Percentiles rank a stretch among this genome's conserved stretches.
phyloP scores from a whole-genome alignment of 37 sponge, comb jelly and placozoan species.

The Halisarca cf. caerulea region DNA sequence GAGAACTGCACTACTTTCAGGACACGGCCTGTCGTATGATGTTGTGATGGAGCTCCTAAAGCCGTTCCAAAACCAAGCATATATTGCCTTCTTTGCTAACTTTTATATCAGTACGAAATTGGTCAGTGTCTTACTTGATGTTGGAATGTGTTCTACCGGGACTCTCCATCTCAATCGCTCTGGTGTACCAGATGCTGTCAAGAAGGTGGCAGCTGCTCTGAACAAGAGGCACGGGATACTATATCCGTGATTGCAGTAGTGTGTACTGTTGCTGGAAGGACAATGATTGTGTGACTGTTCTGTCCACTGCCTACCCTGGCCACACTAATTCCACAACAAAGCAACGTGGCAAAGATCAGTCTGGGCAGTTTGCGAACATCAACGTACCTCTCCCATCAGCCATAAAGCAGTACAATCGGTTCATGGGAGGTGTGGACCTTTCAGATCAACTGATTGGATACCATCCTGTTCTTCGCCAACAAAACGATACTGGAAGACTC shows the following conservation, averaged over 20 bases:
- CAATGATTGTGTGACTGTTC: slow-evolving; percentile 14
- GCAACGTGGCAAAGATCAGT: not conserved
- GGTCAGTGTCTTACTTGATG: not conserved
- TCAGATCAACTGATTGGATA: not conserved
- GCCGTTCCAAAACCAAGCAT: not conserved
- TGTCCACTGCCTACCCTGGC: slow-evolving; percentile 13
- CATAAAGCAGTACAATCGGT: not conserved
- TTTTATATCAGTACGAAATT: slow-evolving; percentile 3
- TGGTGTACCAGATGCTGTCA: slow-evolving; percentile 29
- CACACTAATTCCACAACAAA: not conserved
- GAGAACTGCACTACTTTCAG: not conserved
- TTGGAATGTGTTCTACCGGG: slow-evolving; percentile 34
- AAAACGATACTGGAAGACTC: not conserved
- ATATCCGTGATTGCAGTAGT: not conserved
- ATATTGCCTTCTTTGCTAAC: not conserved
- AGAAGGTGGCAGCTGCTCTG: not conserved
- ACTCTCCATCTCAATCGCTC: not conserved
- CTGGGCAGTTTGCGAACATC: not conserved
- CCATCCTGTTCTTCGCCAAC: not conserved
- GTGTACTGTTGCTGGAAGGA: slow-evolving; percentile 17
- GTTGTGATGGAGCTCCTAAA: not conserved
- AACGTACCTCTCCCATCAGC: not conserved
- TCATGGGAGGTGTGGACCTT: not conserved
- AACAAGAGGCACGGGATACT: slow-evolving; percentile 1
- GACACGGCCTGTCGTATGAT: not conserved